Base-by-base conservation (phyloP, 64 coral and sea anemone species). In the Pachyseris speciosa region DNA sequence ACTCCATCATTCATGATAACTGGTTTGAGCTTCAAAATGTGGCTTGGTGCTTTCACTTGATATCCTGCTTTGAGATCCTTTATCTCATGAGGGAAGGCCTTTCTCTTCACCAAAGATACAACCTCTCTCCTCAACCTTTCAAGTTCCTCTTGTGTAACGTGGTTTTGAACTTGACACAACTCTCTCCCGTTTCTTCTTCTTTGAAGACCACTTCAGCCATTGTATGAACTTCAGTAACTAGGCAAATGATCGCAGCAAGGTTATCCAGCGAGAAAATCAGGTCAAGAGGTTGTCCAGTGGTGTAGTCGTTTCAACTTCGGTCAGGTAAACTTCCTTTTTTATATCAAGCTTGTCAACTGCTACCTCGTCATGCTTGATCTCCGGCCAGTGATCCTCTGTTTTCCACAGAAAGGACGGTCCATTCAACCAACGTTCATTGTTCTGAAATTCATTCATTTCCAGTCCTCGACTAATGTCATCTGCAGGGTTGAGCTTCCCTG, bases 11-110 rank as follows among this genome's bases (percentile, higher is more conserved):
- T n/a, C 16, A 34, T 65, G 3, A 88, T 72, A 10, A 89, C 32
- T 24, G 87, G 93, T 25, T 85, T 90, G 8, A 90, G 59, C 7
- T 74, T 83, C 1, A 71, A 64, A 25, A 94, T 42, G 13, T 24
- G 40, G 28, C 84, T 88, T 17, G 15, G 13, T 4, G 60, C 30
- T 36, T 58, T 67, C 34, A 75, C 77, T 42, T 29, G 30, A 7
- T 69, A 10, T 7, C 37, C 33, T 11, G 47, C 83, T 2, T 8
- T 72, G 6, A 86, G 84, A 0, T 72, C 65, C 13, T 49, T 61
- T 0, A 89, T 37, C n/a, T 93, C 84, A 27, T 80, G 31, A 2
- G 40, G 4, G 32, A 78, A 93, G 20, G 22, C 66, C 4, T 6
- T 11, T 33, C 3, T 2, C 75, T 86, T 83, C 0, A 92, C 64